These are phyloP conservation scores for Excalfactoria chinensis DNA, from an alignment of 2,113 vertebrate species.

Conservation along the genomic window DNA sequence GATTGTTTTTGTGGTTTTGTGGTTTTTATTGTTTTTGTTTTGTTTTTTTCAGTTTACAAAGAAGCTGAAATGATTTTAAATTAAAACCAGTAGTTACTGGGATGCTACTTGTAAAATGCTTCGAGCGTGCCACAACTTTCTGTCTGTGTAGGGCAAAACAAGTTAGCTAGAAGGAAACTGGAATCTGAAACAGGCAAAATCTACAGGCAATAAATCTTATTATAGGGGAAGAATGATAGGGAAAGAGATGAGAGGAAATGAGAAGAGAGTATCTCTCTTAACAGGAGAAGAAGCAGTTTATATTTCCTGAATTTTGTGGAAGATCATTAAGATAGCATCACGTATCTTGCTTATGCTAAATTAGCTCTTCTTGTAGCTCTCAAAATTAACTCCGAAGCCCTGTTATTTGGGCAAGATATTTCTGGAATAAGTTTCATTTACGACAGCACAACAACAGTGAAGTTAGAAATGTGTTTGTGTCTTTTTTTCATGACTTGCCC, in stretches of 20 bases:
- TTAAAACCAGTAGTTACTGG: neutral
- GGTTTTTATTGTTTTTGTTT: neutral
- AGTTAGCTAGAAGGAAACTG: neutral
- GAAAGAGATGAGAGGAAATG: neutral
- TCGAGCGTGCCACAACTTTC: neutral
- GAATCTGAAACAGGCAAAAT: neutral
- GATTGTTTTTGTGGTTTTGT: too few species aligned
- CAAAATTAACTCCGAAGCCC: neutral
- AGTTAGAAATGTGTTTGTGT: slow-evolving; percentile 79
- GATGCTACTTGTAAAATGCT: neutral
- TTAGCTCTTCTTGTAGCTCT: neutral
- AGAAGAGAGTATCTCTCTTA: slow-evolving; percentile 15
- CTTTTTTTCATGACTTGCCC: slow-evolving; percentile 81
- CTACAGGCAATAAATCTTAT: neutral
- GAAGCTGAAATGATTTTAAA: neutral
- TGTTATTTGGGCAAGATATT: slow-evolving; percentile 28
- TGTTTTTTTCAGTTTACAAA: neutral
- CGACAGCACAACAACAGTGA: slow-evolving; percentile 59
- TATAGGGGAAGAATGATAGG: neutral
- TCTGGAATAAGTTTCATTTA: slow-evolving; percentile 63
- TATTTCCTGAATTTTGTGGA: slow-evolving; percentile 1
- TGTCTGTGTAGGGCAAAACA: neutral
- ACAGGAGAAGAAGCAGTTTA: neutral
- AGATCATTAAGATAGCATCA: neutral
- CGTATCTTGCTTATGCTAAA: slow-evolving; percentile 15